Evolutionary conservation across 2,888 invertebrate species (phyloP).

Genomic region (Coleophora deauratella): DNA sequence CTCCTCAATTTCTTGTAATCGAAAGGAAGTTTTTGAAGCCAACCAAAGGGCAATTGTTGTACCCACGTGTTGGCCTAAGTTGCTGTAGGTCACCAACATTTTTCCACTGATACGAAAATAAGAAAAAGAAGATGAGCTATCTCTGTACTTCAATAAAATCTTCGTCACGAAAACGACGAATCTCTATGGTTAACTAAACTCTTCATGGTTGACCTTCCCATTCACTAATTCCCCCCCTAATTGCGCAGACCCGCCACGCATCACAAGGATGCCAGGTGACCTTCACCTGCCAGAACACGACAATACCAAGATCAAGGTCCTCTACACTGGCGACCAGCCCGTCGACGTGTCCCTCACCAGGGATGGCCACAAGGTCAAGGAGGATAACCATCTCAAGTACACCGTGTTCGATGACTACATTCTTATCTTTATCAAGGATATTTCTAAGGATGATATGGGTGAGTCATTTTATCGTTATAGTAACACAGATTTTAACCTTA

Average conservation of each 20-base stretch:
- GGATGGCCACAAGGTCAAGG: slow-evolving; percentile 85
- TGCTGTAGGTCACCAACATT: too few species aligned
- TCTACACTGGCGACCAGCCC: slow-evolving; percentile 97
- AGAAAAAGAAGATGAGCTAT: too few species aligned
- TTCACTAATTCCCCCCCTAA: background rate
- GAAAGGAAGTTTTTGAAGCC: too few species aligned
- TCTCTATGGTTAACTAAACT: too few species aligned
- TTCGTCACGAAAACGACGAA: too few species aligned
- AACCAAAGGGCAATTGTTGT: too few species aligned
- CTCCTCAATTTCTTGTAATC: too few species aligned
- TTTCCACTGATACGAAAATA: too few species aligned
- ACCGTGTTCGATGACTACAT: slow-evolving; percentile 98
- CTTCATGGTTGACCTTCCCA: too few species aligned
- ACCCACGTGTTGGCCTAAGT: too few species aligned
- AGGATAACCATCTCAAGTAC: slow-evolving; percentile 85
- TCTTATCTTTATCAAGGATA: slow-evolving; percentile 95
- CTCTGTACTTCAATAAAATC: too few species aligned
- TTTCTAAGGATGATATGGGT: slow-evolving; percentile 92
- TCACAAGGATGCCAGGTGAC: slow-evolving; percentile 92
- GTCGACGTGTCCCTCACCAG: slow-evolving; percentile 89
- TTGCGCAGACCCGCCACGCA: slow-evolving; percentile 86
- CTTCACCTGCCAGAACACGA: slow-evolving; percentile 94
- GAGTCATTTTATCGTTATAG: slow-evolving; percentile 16
- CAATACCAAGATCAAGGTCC: slow-evolving; percentile 97
- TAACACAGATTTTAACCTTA: background rate